Conservation (phyloP, 2,888 invertebrate species). For the Amiota mariae region DNA sequence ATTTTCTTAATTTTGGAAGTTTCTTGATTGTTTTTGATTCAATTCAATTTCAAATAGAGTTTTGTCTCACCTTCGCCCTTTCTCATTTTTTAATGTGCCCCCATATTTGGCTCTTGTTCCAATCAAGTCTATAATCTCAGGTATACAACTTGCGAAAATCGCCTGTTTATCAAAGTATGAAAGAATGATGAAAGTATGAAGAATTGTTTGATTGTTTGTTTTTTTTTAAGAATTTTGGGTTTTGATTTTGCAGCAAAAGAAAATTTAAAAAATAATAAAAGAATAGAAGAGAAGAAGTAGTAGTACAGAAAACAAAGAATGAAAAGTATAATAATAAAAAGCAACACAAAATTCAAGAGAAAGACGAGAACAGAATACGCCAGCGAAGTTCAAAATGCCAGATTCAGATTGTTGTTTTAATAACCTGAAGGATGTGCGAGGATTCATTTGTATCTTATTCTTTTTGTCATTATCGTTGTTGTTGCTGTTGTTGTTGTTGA, state of each 20-base stretch:
- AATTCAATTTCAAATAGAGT: slow-evolving; percentile 56
- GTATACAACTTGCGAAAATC: slow-evolving; percentile 99
- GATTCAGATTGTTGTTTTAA: background rate
- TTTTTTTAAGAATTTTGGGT: slow-evolving; percentile 50
- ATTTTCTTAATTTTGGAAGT: slow-evolving; percentile 44
- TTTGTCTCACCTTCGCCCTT: slow-evolving; percentile 97
- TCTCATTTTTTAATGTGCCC: slow-evolving; percentile 99
- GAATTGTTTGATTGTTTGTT: slow-evolving; percentile 58
- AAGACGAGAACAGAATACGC: background rate
- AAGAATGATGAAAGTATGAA: slow-evolving; percentile 69
- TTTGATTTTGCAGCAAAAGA: background rate
- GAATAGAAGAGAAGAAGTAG: background rate
- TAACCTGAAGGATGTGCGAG: background rate
- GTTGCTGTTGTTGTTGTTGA: no score
- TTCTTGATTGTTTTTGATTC: slow-evolving; percentile 52
- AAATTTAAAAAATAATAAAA: slow-evolving; percentile 23
- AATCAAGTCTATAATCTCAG: slow-evolving; percentile 99
- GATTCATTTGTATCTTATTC: no score
- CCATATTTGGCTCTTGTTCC: slow-evolving; percentile 99
- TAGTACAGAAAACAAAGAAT: background rate
- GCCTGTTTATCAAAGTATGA: slow-evolving; percentile 80
- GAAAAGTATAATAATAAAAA: slow-evolving; percentile 23
- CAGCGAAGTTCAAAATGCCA: background rate
- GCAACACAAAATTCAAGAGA: background rate
- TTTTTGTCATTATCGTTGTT: no score